Conservation (phyloP, 2,888 invertebrate species). For the Parapristionchus giblindavisi region DNA sequence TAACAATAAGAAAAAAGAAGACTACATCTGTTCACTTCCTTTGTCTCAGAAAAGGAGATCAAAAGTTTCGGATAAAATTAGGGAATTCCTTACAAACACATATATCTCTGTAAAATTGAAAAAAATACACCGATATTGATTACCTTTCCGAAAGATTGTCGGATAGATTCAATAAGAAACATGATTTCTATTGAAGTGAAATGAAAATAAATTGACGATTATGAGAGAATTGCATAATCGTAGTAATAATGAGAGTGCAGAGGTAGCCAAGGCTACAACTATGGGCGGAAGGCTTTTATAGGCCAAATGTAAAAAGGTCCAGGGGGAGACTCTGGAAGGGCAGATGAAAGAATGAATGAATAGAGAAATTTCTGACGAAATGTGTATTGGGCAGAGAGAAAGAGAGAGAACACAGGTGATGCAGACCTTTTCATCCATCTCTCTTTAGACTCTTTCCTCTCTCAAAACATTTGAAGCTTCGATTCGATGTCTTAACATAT, state of each 20-base stretch:
- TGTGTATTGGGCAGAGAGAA: not conserved
- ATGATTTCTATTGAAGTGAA: not conserved
- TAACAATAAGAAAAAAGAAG: not conserved
- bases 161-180: slow-evolving; percentile 25
- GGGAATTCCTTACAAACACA: too few relatives aligned
- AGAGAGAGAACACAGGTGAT: slow-evolving; percentile 14
- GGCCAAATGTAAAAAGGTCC: slow-evolving; percentile 23
- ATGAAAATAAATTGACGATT: not conserved
- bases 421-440: not conserved
- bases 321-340: not conserved
- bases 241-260: too few relatives aligned
- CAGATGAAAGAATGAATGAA: not conserved
- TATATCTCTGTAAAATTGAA: not conserved
- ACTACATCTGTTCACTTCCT: not conserved
- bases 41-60: not conserved
- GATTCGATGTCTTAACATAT: too few relatives aligned
- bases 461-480: too few relatives aligned
- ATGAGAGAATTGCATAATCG: slow-evolving; percentile 10
- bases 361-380: not conserved
- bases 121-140: not conserved
- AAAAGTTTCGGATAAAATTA: not conserved
- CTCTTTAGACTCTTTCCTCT: too few relatives aligned
- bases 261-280: too few relatives aligned
- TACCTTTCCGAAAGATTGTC: slow-evolving; percentile 25
- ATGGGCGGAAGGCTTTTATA: slow-evolving; percentile 20